phyloP scores from a whole-genome alignment of 2,888 invertebrate genomes.

The Desoria tigrina region DNA sequence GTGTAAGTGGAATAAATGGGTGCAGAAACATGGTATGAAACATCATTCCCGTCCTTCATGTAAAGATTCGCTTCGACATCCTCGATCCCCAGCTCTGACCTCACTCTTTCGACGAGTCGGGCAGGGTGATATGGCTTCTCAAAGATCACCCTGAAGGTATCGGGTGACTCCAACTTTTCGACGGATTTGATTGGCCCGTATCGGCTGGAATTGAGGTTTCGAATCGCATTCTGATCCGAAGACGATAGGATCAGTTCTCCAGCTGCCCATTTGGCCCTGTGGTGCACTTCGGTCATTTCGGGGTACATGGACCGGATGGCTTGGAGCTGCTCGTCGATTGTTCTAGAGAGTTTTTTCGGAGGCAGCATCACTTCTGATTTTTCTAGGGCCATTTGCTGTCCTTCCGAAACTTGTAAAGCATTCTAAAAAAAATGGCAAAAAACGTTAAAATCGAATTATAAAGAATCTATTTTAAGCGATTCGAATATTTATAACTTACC shows the following conservation, averaged over 20 bases:
- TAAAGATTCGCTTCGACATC: slow-evolving; percentile 41
- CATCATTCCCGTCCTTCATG: slow-evolving; percentile 41
- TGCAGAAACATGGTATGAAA: slow-evolving; percentile 33
- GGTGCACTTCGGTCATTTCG: slow-evolving; percentile 36
- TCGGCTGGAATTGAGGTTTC: slow-evolving; percentile 38
- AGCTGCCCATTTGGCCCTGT: slow-evolving; percentile 44
- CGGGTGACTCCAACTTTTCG: slow-evolving; percentile 24
- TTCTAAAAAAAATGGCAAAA: background rate
- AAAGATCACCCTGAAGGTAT: slow-evolving; percentile 37
- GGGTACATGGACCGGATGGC: slow-evolving; percentile 41
- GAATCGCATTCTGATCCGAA: slow-evolving; percentile 33
- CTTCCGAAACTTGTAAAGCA: slow-evolving; percentile 34
- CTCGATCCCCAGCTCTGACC: slow-evolving; percentile 31
- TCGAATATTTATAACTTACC: background rate
- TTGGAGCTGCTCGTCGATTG: slow-evolving; percentile 39
- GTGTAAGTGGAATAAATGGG: slow-evolving; percentile 40
- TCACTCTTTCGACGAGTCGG: slow-evolving; percentile 34
- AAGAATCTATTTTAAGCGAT: no score
- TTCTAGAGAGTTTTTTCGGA: slow-evolving; percentile 31
- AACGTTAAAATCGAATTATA: background rate
- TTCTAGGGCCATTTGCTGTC: slow-evolving; percentile 41
- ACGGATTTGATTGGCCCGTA: slow-evolving; percentile 44
- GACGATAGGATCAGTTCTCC: slow-evolving; percentile 36
- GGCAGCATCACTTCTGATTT: slow-evolving; percentile 37
- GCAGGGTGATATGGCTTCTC: slow-evolving; percentile 44